These are phyloP conservation scores for Loris lydekkerianus DNA, from an alignment of 2,797 vertebrate genomes.

Conservation along the genomic window DNA sequence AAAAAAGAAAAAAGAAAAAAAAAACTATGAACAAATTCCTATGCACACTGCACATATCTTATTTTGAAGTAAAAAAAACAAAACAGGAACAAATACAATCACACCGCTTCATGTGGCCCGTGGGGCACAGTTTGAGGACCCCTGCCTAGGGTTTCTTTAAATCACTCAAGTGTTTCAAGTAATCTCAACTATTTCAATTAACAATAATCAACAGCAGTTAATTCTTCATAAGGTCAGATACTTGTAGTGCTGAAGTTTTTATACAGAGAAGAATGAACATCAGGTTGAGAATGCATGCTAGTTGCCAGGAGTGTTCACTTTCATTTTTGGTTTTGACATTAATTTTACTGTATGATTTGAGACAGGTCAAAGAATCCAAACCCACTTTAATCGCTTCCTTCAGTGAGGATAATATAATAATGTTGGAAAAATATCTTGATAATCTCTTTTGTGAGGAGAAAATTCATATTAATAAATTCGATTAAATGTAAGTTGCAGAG, in stretches of 20 bases:
- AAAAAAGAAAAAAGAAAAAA: too few species aligned
- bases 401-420: neutral
- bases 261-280: neutral
- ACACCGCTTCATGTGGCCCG: too few species aligned
- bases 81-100: too few species aligned
- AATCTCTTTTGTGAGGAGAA: constrained; percentile 63
- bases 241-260: neutral
- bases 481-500: constrained; percentile 55
- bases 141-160: neutral
- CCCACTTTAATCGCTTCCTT: constrained; percentile 30
- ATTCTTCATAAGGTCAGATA: neutral
- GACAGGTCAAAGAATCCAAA: constrained; percentile 30
- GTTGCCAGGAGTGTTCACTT: neutral
- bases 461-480: constrained; percentile 52
- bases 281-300: neutral
- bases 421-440: constrained; percentile 52
- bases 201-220: neutral
- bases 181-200: neutral
- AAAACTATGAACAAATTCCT: too few species aligned
- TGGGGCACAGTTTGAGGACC: too few species aligned
- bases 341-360: constrained; percentile 46
- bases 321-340: constrained; percentile 31
- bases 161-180: neutral
- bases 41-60: too few species aligned
- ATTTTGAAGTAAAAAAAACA: too few species aligned